phyloP scores from a whole-genome alignment of 2,888 invertebrate species.

The Leucoptera coffeella region DNA sequence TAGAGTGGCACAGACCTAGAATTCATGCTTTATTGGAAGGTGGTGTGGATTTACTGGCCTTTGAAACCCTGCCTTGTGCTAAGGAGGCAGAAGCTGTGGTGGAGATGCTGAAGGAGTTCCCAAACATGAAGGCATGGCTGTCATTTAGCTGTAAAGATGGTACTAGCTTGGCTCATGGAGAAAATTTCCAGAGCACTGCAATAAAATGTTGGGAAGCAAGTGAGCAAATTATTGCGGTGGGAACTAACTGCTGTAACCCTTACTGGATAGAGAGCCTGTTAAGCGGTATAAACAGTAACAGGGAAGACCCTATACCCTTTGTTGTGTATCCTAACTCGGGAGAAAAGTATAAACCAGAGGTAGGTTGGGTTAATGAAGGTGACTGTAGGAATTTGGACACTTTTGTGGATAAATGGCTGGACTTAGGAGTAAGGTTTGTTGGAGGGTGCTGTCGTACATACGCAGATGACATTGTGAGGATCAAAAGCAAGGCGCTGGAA shows the following conservation, averaged over 20 bases:
- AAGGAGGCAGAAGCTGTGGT: conserved; percentile 76
- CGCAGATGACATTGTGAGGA: conserved; percentile 66
- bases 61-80: conserved; percentile 86
- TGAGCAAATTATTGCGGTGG: conserved; percentile 67
- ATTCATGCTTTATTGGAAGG: conserved; percentile 69
- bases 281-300: conserved; percentile 19
- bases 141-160: conserved; percentile 72
- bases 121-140: conserved; percentile 76
- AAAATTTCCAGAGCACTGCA: conserved; percentile 62
- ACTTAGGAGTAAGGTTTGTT: conserved; percentile 70
- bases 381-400: conserved; percentile 59
- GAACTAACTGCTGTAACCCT: conserved; percentile 74
- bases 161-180: conserved; percentile 65
- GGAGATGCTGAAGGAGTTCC: conserved; percentile 70
- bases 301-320: conserved; percentile 52
- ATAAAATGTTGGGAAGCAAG: conserved; percentile 56
- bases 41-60: conserved; percentile 79
- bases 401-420: conserved; percentile 71
- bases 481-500: conserved; percentile 22
- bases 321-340: conserved; percentile 92
- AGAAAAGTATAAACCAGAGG: conserved; percentile 59
- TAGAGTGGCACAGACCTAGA: conserved; percentile 77
- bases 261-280: conserved; percentile 21
- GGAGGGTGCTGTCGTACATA: conserved; percentile 90
- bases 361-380: conserved; percentile 61